phyloP scores from a whole-genome alignment of 2,113 vertebrate genomes.

The Myrmophylax atrothorax region DNA sequence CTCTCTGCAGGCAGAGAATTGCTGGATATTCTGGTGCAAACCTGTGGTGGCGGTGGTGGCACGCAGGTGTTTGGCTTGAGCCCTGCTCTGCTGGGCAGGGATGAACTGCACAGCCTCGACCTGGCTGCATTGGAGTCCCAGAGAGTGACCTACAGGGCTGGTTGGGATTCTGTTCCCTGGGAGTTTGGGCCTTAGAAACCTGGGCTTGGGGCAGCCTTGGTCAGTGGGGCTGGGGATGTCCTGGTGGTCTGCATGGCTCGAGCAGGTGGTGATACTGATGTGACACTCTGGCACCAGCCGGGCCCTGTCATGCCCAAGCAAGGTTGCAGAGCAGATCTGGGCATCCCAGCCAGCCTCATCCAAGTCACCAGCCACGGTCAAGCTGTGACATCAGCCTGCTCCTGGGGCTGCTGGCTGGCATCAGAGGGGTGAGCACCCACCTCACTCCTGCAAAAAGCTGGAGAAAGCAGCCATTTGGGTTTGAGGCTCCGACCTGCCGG shows the following conservation, averaged over 20 bases:
- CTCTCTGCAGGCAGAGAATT: slow-evolving; percentile 33
- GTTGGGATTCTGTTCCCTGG: neutral
- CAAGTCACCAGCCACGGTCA: neutral
- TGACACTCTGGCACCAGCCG: neutral
- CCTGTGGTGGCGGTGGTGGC: neutral
- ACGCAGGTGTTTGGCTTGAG: fast-evolving
- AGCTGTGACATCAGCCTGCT: neutral
- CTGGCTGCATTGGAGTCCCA: neutral
- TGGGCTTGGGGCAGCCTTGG: neutral
- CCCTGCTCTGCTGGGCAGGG: neutral
- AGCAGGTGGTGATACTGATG: neutral
- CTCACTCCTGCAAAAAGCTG: neutral
- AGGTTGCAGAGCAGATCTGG: neutral
- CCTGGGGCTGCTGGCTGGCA: neutral
- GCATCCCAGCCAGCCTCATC: neutral
- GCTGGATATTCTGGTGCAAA: slow-evolving; percentile 6
- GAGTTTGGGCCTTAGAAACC: neutral
- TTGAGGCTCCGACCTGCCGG: neutral
- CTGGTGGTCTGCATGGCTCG: fast-evolving
- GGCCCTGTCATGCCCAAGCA: neutral
- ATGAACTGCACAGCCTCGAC: neutral
- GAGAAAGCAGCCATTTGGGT: neutral
- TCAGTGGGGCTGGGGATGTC: fast-evolving
- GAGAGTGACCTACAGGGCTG: neutral
- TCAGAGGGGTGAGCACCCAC: fast-evolving